Base-by-base conservation (phyloP, 2,888 invertebrate species). In the Epiblema foenella region DNA sequence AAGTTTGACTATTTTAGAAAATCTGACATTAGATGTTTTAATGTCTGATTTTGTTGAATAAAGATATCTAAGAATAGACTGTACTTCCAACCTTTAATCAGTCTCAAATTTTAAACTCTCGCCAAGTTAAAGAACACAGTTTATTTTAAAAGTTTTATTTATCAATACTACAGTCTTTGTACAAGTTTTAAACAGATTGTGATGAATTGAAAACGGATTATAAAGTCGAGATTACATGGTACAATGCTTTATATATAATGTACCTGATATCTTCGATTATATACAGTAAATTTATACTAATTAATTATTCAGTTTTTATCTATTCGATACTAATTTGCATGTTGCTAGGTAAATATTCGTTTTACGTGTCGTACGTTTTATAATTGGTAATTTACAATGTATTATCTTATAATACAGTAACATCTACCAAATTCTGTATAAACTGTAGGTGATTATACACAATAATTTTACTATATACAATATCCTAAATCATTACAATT, bases 121-220 rank as follows among this genome's bases (percentile, higher is more conserved):
- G 20, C 1, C 37, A 9, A 58, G 12, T 46, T 1, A 74, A 62
- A 69, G 54, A 20, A 72, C 64, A 77, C 59, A 76, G 74, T 29
- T 75, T 78, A 77, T 80, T 86, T 87, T 85, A 79, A 84, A 83
- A 78, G 69, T 87, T 91, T 91, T 91, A 91, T 91, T 67, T 91
- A 89, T 79, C 83, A 90, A 91, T 83, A 84, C 92, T 92, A 92
- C 90, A 85, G 82, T 87, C 82, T 85, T 87, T 86, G 86, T 77
- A 76, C 85, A 87, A 85, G 77, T 84, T 84, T 80, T 79, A 84
- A 88, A 88, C 84, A 80, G 83, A 83, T 86, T 83, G 81, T 78
- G 77, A 82, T 85, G 78, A 83, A 80, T 87, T 85, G 77, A 84
- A 86, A 86, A 88, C 82, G 83, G 78, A 83, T 81, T 81, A 62